Evolutionary conservation across 2,888 invertebrate species (phyloP).

Genomic region (Scotopteryx bipunctaria): DNA sequence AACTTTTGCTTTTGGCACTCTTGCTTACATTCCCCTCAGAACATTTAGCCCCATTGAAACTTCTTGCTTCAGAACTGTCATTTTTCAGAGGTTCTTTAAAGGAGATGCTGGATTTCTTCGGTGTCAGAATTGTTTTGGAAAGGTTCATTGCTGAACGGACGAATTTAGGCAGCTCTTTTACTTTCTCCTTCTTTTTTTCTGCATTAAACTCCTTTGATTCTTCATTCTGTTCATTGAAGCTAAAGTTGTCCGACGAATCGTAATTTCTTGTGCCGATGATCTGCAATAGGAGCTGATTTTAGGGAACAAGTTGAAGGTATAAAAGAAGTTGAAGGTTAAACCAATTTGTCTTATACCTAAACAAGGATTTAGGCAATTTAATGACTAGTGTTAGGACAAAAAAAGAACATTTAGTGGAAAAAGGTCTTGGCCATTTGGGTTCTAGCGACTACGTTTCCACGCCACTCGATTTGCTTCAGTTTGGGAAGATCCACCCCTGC

Average conservation of each 20-base stretch:
- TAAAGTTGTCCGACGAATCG: constrained; percentile 23
- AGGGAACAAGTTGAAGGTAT: no score
- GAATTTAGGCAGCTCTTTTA: background rate
- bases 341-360: no score
- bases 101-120: constrained; percentile 15
- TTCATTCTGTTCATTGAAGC: background rate
- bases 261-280: constrained; percentile 1
- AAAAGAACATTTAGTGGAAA: no score
- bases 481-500: no score
- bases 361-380: no score
- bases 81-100: constrained; percentile 8
- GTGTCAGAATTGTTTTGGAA: background rate
- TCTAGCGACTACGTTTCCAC: no score
- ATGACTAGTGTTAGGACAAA: no score
- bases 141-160: background rate
- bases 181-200: background rate
- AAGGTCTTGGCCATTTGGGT: no score
- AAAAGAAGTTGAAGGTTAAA: no score
- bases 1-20: background rate
- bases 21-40: background rate
- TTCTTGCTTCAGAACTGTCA: background rate
- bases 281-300: constrained; percentile 17
- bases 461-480: no score
- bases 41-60: background rate
- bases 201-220: no score